Conservation (phyloP, 2,113 vertebrate species). For the Labeo rohita region DNA sequence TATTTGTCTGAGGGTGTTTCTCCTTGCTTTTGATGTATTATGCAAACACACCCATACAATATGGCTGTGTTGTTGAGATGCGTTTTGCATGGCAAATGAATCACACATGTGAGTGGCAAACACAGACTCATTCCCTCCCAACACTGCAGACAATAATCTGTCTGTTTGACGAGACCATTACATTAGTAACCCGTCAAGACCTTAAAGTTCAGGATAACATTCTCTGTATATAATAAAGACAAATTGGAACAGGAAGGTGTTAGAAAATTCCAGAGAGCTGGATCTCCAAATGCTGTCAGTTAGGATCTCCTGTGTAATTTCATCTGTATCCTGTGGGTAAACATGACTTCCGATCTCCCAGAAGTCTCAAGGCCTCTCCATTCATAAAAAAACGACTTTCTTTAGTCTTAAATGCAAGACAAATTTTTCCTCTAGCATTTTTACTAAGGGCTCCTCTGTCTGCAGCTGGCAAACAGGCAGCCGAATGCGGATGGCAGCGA, state of each 20-base stretch:
- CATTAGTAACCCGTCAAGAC: neutral
- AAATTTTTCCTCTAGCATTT: neutral
- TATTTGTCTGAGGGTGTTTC: neutral
- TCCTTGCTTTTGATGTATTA: conserved; percentile 2
- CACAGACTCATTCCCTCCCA: neutral
- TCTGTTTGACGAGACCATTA: conserved; percentile 2
- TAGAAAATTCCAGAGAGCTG: neutral
- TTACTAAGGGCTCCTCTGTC: conserved; percentile 46
- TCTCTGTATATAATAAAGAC: neutral
- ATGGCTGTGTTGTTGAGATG: conserved; percentile 12
- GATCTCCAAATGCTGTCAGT: conserved; percentile 17
- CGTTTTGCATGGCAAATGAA: conserved; percentile 29
- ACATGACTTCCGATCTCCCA: conserved; percentile 24
- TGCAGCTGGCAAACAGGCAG: conserved; percentile 50
- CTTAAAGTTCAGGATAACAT: conserved; percentile 18
- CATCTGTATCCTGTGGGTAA: conserved; percentile 20
- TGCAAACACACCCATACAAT: conserved; percentile 4
- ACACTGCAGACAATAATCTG: conserved; percentile 7
- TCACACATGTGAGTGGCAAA: neutral
- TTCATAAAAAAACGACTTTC: conserved; percentile 9
- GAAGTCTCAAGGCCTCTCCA: conserved; percentile 11
- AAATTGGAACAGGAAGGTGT: conserved; percentile 7
- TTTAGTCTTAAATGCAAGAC: neutral
- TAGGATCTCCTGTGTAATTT: conserved; percentile 14
- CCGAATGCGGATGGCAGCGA: conserved; percentile 59